Base-by-base conservation (phyloP, 2,888 invertebrate species). In the Belgica antarctica region DNA sequence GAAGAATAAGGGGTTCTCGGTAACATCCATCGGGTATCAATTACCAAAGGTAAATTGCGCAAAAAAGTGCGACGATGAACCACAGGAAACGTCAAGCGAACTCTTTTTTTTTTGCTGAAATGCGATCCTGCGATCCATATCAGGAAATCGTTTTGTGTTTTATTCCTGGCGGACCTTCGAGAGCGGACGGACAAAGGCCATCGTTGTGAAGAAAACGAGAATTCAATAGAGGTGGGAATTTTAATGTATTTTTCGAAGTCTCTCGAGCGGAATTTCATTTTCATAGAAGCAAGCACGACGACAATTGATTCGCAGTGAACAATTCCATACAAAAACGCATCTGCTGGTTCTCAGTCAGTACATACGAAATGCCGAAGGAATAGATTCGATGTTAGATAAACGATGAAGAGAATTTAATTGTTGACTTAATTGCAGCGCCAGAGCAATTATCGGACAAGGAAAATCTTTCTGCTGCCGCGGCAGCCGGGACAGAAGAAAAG, bases 31-130 rank as follows among this genome's bases (percentile, higher is more conserved):
- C 7, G 15, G 57, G 17, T 61, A 28, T 61, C 28, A 61, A 27
- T 61, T 61, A 27, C 61, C 22, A 61, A 57, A n/a, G 5, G 25
- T 24, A 57, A 27, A 61, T 61, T 25, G 61, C 61, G 28, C 12
- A 28, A 27, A 25, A 25, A n/a, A 27, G 4, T 25, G 59, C 8
- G 8, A 12, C 27, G 28, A 24, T 8, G 28, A 61, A 61, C 61
- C 61, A 61, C 61, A 61, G 61, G 61, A 61, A 61, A 61, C 61
- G 61, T 61, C 27, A 61, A 28, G 61, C 61, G 12, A 28, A 52
- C 2, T 52, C 22, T 22, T 52, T 52, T 17, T 52, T 41, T 12
- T n/a, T 41, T 41, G 15, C n/a, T 12, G 41, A 41, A 41, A 41
- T 41, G 10, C 15, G 12, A 41, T 41, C 41, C 41, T 12, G 41